Evolutionary conservation across 1,140 invertebrate genomes (phyloP).

Genomic region (Batillaria attramentaria): DNA sequence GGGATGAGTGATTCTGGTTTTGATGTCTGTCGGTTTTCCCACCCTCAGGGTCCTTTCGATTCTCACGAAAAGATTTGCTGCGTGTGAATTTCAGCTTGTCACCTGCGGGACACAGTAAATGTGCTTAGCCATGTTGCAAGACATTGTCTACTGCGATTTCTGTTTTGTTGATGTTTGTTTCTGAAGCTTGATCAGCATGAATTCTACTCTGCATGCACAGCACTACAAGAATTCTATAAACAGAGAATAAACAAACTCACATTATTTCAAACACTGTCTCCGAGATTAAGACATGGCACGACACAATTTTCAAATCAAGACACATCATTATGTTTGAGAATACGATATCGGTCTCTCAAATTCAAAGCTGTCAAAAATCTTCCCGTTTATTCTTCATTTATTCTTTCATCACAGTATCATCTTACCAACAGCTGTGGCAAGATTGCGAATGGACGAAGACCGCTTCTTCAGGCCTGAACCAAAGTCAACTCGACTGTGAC

Average conservation of each 20-base stretch:
- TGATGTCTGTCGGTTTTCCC: constrained; percentile 32
- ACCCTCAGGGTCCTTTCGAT: constrained; percentile 40
- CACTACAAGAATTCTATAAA: no score
- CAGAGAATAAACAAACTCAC: no score
- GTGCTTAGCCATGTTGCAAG: no score
- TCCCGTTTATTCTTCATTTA: background rate
- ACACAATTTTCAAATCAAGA: no score
- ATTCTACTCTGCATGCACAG: no score
- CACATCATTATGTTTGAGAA: background rate
- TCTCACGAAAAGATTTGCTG: constrained; percentile 52
- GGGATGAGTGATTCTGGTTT: constrained; percentile 6
- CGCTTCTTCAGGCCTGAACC: constrained; percentile 42
- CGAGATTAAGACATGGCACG: no score
- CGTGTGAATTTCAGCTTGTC: constrained; percentile 47
- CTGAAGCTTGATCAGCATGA: no score
- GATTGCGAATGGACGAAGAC: constrained; percentile 47
- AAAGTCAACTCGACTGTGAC: constrained; percentile 75
- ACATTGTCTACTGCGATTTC: no score
- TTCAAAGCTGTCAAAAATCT: background rate
- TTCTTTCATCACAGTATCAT: no score
- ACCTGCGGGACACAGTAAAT: constrained; percentile 31
- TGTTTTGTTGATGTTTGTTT: no score
- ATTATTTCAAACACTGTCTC: no score
- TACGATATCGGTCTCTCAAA: no score
- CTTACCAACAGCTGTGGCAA: constrained; percentile 54